phyloP scores from a whole-genome alignment of 2,113 vertebrate genomes.

The Actenoides hombroni region DNA sequence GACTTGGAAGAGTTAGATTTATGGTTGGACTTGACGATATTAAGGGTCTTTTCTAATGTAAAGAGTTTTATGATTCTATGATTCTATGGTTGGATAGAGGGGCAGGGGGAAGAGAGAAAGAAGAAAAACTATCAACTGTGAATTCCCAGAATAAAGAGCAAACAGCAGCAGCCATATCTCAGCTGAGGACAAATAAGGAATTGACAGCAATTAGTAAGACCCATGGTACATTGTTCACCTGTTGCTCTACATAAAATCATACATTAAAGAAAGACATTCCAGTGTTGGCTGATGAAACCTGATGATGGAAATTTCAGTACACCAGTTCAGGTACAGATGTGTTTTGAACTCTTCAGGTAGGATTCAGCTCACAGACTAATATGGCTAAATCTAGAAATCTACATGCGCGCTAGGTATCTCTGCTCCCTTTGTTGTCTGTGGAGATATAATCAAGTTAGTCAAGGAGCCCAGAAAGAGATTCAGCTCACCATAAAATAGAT shows the following conservation, averaged over 20 bases:
- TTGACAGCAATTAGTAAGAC: not conserved
- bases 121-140: not conserved
- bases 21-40: accelerated
- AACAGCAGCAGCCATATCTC: not conserved
- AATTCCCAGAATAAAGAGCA: not conserved
- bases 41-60: not conserved
- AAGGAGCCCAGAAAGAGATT: not conserved
- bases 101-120: not conserved
- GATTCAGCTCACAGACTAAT: not conserved
- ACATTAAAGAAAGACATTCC: not conserved
- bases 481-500: not conserved
- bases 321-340: not conserved
- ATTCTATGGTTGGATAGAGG: not conserved
- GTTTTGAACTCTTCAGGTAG: not conserved
- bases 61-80: not conserved
- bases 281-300: not conserved
- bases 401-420: not conserved
- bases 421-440: not conserved
- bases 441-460: not conserved
- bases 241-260: not conserved
- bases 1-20: not conserved
- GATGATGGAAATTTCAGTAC: not conserved
- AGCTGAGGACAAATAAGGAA: not conserved
- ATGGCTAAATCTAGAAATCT: not conserved
- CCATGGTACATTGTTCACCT: not conserved